phyloP scores from a whole-genome alignment of 2,888 invertebrate species.

The Philaethria dido region DNA sequence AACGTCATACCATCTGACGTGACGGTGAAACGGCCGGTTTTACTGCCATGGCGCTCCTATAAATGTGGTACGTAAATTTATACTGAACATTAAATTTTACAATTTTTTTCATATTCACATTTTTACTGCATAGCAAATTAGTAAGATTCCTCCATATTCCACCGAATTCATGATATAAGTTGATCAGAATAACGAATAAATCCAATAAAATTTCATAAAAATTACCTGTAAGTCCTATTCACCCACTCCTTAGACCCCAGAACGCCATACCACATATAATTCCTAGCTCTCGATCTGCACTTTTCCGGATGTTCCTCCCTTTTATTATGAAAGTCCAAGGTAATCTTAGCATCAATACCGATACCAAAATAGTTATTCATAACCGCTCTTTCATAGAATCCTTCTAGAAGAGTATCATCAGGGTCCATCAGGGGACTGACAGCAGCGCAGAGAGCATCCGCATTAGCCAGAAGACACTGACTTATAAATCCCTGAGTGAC shows the following conservation, averaged over 20 bases:
- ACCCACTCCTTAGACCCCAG: constrained; percentile 91
- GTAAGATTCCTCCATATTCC: no score
- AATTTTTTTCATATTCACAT: no score
- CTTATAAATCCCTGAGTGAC: constrained; percentile 94
- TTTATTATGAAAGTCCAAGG: constrained; percentile 98
- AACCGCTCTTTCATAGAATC: constrained; percentile 96
- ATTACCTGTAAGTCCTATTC: constrained; percentile 93
- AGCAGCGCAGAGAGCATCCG: constrained; percentile 97
- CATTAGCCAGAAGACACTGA: constrained; percentile 97
- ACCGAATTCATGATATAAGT: no score
- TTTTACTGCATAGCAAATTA: no score
- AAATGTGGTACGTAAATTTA: no score
- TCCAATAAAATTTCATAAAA: no score
- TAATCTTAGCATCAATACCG: constrained; percentile 98
- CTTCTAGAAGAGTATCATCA: constrained; percentile 93
- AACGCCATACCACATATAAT: constrained; percentile 97
- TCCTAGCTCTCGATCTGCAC: constrained; percentile 95
- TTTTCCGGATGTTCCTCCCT: constrained; percentile 98
- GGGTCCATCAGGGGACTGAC: constrained; percentile 98
- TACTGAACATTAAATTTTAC: no score
- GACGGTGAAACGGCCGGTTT: no score
- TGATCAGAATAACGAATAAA: no score
- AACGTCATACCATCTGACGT: no score
- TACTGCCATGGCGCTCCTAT: no score
- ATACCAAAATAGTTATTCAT: constrained; percentile 99